phyloP scores from a whole-genome alignment of 2,113 vertebrate genomes.

The Thamnophis sirtalis region DNA sequence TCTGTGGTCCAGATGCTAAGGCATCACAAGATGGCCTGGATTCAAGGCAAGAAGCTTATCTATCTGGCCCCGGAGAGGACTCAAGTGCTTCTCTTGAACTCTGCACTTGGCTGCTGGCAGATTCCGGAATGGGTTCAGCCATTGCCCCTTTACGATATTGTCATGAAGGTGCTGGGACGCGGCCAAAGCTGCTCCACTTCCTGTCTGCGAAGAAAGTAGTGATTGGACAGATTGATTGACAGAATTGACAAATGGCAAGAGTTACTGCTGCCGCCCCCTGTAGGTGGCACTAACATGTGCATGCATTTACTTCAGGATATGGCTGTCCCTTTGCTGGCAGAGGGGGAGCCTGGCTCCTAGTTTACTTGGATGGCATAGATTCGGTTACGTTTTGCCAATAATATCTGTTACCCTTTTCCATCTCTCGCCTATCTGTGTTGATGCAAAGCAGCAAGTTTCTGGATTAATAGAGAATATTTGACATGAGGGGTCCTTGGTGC shows the following conservation, averaged over 20 bases:
- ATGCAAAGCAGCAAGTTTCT: background rate
- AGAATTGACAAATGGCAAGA: conserved; percentile 3
- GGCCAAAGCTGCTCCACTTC: background rate
- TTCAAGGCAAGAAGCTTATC: background rate
- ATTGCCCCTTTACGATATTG: background rate
- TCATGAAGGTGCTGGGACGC: background rate
- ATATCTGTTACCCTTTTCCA: conserved; percentile 3
- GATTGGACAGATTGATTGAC: background rate
- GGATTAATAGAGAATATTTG: background rate
- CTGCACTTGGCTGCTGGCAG: background rate
- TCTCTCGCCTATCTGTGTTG: background rate
- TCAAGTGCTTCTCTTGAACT: background rate
- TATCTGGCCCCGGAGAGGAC: background rate
- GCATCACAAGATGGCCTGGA: background rate
- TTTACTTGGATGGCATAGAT: background rate
- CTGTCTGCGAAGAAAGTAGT: conserved; percentile 1
- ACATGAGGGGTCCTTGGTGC: background rate
- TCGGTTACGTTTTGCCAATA: conserved; percentile 22
- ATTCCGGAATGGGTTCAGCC: background rate
- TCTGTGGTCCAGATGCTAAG: background rate
- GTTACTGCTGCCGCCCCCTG: background rate
- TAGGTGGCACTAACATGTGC: background rate
- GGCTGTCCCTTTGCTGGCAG: background rate
- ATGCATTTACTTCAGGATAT: background rate
- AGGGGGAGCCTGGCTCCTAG: background rate